Evolutionary conservation across 2,113 vertebrate species (phyloP), one percentile per base, ranked within the genome.

Genomic region (Chlorodrepanis virens): DNA sequence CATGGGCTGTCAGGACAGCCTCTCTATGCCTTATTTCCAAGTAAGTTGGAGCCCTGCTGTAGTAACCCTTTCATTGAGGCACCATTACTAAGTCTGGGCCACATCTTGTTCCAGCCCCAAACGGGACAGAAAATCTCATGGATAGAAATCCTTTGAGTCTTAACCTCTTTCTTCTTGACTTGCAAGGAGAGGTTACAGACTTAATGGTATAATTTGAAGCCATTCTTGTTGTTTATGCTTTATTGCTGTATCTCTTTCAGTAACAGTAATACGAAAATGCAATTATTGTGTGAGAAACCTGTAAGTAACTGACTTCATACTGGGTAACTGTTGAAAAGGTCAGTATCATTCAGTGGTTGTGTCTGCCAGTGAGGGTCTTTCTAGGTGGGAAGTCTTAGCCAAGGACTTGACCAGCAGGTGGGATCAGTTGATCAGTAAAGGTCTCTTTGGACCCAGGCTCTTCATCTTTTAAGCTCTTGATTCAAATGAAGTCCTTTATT

Each of bases 1-100:
- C 25, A 3, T 3, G 10, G 3, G 0, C 18, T 28, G 6, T 37
- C 12, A 4, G 53, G 69, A 29, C 28, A 21, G 2, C 23, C 29
- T 29, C 25, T 33, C 23, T 3, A 0, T 22, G 24, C 47, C 4
- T 25, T 59, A 5, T 13, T 68, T 40, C 27, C 6, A 8, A 20
- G 22, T 7, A 4, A 68, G n/a, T 6, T 59, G 63, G 40, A 67
- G 53, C 27, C 4, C 7, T 88, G 35, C 35, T 85, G 59, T 47
- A 9, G 35, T 11, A 3, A 19, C 35, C 27, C 14, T 45, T 56
- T 6, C 2, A 2, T 6, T 33, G 61, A 39, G 37, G 31, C 24
- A 37, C 12, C 5, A 1, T 50, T 22, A 1, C 3, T 2, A 3
- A 20, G 39, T 39, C 9, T 39, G 33, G 19, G 39, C 39, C 7